Conservation (phyloP, 2,113 vertebrate genomes). For the Apteryx owenii region DNA sequence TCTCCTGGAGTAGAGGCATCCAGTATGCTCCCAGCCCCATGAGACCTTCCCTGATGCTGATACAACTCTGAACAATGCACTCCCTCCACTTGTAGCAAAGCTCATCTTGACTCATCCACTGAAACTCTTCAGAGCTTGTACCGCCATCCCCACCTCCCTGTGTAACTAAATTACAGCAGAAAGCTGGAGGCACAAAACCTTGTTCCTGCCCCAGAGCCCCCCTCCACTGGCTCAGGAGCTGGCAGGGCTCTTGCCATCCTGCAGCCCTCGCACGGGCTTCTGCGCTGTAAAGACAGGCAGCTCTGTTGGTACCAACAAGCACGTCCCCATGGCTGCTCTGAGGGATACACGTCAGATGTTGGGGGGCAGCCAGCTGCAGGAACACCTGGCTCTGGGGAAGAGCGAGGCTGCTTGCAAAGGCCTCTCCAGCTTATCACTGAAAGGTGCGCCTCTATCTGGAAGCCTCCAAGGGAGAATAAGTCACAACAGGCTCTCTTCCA, state of each 20-base stretch:
- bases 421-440: neutral
- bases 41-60: neutral
- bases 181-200: neutral
- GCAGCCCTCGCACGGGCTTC: neutral
- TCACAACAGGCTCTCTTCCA: neutral
- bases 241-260: neutral
- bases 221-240: neutral
- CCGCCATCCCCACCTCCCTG: neutral
- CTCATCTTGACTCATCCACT: neutral
- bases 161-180: neutral
- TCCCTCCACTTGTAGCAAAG: neutral
- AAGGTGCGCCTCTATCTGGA: neutral
- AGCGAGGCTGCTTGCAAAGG: too few relatives aligned
- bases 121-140: neutral
- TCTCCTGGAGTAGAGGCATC: neutral
- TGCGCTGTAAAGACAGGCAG: neutral
- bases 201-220: neutral
- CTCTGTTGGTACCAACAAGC: neutral
- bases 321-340: neutral
- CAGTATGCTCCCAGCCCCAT: neutral
- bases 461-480: neutral
- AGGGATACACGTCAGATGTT: fast-evolving
- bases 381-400: too few relatives aligned
- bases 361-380: neutral
- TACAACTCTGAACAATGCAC: neutral